These are phyloP conservation scores for Phrynocephalus guinanensis DNA, from an alignment of 2,797 vertebrate species.

Conservation along the genomic window DNA sequence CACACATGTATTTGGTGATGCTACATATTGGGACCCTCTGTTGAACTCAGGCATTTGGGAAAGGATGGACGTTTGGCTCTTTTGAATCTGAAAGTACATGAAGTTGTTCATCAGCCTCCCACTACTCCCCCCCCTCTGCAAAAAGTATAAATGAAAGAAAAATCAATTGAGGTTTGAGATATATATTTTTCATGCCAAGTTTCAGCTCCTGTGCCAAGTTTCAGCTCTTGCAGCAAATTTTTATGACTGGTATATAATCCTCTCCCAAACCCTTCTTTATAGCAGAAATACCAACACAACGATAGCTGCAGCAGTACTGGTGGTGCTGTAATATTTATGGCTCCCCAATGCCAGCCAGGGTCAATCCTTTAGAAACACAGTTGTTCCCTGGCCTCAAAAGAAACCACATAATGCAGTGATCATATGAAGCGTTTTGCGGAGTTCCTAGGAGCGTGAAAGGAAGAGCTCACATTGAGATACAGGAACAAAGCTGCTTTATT, in stretches of 20 bases:
- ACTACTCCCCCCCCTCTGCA: neutral
- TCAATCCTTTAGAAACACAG: slow-evolving; percentile 76
- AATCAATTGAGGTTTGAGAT: slow-evolving; percentile 59
- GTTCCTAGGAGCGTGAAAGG: slow-evolving; percentile 48
- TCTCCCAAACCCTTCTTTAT: slow-evolving; percentile 76
- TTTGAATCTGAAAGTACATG: slow-evolving; percentile 68
- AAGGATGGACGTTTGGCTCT: slow-evolving; percentile 61
- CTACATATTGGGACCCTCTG: slow-evolving; percentile 53
- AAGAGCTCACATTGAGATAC: slow-evolving; percentile 47
- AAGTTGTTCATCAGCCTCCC: neutral
- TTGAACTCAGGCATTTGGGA: slow-evolving; percentile 53
- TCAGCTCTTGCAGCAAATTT: slow-evolving; percentile 77
- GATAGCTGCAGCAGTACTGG: slow-evolving; percentile 72
- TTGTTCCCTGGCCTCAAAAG: slow-evolving; percentile 69
- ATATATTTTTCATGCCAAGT: slow-evolving; percentile 76
- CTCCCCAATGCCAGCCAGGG: slow-evolving; percentile 75
- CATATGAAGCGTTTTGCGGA: slow-evolving; percentile 29
- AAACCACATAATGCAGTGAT: slow-evolving; percentile 61
- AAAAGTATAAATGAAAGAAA: slow-evolving; percentile 27
- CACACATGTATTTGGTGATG: slow-evolving; percentile 47
- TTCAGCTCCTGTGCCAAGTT: slow-evolving; percentile 78
- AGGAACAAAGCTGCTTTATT: slow-evolving; percentile 47
- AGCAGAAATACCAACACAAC: slow-evolving; percentile 79
- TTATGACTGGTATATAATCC: slow-evolving; percentile 80
- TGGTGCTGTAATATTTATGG: slow-evolving; percentile 75